Conservation (phyloP, 2,888 invertebrate species). For the Aphidius colemani region DNA sequence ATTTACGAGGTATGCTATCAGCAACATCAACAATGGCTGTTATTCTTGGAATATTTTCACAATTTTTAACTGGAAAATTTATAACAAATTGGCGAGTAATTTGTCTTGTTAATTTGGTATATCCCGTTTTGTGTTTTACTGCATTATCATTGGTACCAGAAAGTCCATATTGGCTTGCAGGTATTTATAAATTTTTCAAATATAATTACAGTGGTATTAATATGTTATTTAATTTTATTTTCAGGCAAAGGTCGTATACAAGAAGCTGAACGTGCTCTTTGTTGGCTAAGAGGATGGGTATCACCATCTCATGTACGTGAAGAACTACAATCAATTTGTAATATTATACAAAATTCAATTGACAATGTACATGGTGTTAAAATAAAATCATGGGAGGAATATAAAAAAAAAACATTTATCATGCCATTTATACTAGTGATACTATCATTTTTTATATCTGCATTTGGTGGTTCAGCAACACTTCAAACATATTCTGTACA, state of each 20-base stretch:
- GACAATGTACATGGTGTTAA: slow-evolving; percentile 22
- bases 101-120: slow-evolving; percentile 70
- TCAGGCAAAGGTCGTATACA: slow-evolving; percentile 65
- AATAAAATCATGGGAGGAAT: slow-evolving; percentile 57
- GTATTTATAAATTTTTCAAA: slow-evolving; percentile 45
- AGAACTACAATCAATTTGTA: slow-evolving; percentile 65
- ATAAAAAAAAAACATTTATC: slow-evolving; percentile 68
- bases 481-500: slow-evolving; percentile 76
- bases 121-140: slow-evolving; percentile 69
- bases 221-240: slow-evolving; percentile 13
- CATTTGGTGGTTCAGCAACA: slow-evolving; percentile 78
- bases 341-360: slow-evolving; percentile 54
- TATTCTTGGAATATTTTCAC: slow-evolving; percentile 75
- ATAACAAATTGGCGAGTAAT: slow-evolving; percentile 72
- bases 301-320: slow-evolving; percentile 65
- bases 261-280: slow-evolving; percentile 72
- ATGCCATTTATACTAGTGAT: slow-evolving; percentile 71
- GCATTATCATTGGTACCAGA: slow-evolving; percentile 77
- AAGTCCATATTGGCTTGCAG: slow-evolving; percentile 80
- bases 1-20: slow-evolving; percentile 74
- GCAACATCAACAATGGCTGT: slow-evolving; percentile 78
- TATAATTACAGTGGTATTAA: not conserved
- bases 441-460: slow-evolving; percentile 72
- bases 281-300: slow-evolving; percentile 83
- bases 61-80: slow-evolving; percentile 75